phyloP scores from a whole-genome alignment of 2,797 vertebrate genomes.

The Coregonus suidteri region DNA sequence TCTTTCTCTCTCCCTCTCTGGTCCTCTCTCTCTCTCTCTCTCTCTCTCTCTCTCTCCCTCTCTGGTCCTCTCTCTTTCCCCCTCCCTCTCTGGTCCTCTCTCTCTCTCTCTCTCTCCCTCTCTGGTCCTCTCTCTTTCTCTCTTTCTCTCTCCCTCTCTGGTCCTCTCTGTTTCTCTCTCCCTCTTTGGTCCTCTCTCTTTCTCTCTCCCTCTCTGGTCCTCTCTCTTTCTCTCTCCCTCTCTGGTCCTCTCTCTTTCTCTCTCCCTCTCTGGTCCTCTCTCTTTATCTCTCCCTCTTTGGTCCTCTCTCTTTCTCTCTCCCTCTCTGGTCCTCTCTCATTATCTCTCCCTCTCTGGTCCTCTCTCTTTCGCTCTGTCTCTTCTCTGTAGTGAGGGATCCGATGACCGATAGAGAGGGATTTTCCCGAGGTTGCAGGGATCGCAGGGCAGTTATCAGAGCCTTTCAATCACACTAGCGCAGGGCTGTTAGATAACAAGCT shows the following conservation, averaged over 20 bases:
- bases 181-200: not conserved
- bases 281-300: too few relatives aligned
- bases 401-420: conserved; percentile 85
- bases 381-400: conserved; percentile 83
- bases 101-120: not conserved
- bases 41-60: too few relatives aligned
- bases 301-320: too few relatives aligned
- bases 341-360: not conserved
- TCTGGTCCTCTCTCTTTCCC: too few relatives aligned
- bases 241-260: too few relatives aligned
- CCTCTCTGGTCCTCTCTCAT: conserved; percentile 1
- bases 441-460: conserved; percentile 80
- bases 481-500: conserved; percentile 91
- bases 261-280: too few relatives aligned
- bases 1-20: conserved; percentile 37
- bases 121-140: not conserved
- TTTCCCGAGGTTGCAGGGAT: conserved; percentile 82
- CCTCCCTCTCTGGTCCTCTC: not conserved
- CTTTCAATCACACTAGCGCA: conserved; percentile 85
- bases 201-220: too few relatives aligned
- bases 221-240: too few relatives aligned
- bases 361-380: conserved; percentile 13
- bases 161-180: conserved; percentile 46
- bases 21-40: too few relatives aligned
- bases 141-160: not conserved